These are phyloP conservation scores for Styela clava DNA, from an alignment of 23 tunicate genomes.

Conservation along the genomic window DNA sequence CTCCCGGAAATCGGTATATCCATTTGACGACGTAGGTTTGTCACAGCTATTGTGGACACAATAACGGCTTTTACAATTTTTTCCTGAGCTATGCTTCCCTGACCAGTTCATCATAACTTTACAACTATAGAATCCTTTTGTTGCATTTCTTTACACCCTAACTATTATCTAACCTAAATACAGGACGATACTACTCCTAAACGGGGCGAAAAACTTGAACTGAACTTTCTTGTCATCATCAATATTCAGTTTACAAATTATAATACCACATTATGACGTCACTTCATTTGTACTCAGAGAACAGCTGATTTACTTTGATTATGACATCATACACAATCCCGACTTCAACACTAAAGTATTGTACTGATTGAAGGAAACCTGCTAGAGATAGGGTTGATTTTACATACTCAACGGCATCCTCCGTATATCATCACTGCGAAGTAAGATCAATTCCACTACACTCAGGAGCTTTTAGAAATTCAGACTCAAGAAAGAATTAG, in stretches of 20 bases:
- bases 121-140: neutral
- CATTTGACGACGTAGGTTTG: constrained; percentile 9
- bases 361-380: no score
- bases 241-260: neutral
- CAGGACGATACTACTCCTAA: neutral
- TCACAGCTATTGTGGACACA: constrained; percentile 18
- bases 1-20: neutral
- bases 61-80: constrained; percentile 16
- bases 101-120: constrained; percentile 8
- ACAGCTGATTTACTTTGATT: neutral
- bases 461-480: no score
- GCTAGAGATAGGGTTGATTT: no score
- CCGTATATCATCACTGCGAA: no score
- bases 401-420: no score
- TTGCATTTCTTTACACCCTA: constrained; percentile 9
- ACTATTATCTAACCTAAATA: neutral
- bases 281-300: neutral
- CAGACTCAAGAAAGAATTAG: no score
- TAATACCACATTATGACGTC: neutral
- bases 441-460: no score
- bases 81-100: constrained; percentile 1
- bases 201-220: neutral
- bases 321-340: neutral
- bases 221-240: neutral
- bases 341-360: no score